phyloP scores from a whole-genome alignment of 2,888 invertebrate genomes.

The Dolomedes plantarius region DNA sequence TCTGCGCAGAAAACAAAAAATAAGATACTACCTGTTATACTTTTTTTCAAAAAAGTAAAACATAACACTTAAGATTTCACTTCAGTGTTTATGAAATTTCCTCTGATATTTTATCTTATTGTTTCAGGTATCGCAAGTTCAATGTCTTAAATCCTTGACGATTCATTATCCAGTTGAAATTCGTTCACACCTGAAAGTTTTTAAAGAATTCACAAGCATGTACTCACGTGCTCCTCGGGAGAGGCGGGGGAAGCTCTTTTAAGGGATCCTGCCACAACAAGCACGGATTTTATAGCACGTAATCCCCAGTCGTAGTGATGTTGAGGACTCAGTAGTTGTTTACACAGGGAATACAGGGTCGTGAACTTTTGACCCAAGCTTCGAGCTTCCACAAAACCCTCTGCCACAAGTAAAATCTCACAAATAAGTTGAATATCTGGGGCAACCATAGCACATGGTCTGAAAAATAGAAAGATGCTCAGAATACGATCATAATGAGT shows the following conservation, averaged over 20 bases:
- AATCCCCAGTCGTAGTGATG: slow-evolving; percentile 98
- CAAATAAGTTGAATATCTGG: slow-evolving; percentile 98
- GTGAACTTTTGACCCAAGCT: slow-evolving; percentile 95
- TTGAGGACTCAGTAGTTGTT: slow-evolving; percentile 91
- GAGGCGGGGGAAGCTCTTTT: slow-evolving; percentile 96
- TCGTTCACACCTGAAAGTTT: no score
- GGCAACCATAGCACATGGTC: slow-evolving; percentile 98
- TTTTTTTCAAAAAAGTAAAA: no score
- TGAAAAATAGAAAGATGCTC: slow-evolving; percentile 79
- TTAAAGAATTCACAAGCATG: no score
- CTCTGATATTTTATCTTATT: no score
- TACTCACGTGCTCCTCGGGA: slow-evolving; percentile 92
- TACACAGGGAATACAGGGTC: slow-evolving; percentile 94
- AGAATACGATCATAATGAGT: no score
- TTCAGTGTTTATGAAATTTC: no score
- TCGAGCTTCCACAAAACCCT: slow-evolving; percentile 96
- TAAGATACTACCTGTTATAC: no score
- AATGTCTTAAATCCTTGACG: no score
- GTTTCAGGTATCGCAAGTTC: no score
- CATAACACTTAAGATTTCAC: no score
- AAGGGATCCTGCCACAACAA: slow-evolving; percentile 95
- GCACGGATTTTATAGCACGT: slow-evolving; percentile 95
- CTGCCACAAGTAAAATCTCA: slow-evolving; percentile 98
- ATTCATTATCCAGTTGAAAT: no score
- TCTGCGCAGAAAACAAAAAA: no score